phyloP scores from a whole-genome alignment of 2,797 vertebrate genomes.

The Ctenosaura bakeri region DNA sequence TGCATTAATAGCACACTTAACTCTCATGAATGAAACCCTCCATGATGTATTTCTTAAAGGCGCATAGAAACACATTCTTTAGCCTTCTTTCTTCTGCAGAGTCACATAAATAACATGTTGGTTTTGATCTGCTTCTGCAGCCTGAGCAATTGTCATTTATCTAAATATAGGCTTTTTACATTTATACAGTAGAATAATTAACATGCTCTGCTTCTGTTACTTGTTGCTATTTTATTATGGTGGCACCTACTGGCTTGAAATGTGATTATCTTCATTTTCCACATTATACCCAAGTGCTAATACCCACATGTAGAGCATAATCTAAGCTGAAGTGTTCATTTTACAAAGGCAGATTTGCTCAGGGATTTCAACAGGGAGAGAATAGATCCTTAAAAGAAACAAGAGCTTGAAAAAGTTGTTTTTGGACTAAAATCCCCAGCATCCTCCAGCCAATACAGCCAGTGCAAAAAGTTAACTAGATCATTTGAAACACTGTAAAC shows the following conservation, averaged over 20 bases:
- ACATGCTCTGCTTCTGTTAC: neutral
- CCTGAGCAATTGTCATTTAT: slow-evolving; percentile 15
- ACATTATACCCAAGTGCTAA: neutral
- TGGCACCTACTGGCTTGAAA: neutral
- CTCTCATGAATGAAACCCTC: slow-evolving; percentile 21
- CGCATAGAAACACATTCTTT: neutral
- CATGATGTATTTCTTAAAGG: slow-evolving; percentile 29
- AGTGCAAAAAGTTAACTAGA: too few species aligned
- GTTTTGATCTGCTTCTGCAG: neutral
- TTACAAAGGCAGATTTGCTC: neutral
- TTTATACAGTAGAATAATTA: slow-evolving; percentile 19
- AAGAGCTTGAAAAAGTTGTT: neutral
- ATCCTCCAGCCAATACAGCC: too few species aligned
- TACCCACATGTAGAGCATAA: neutral
- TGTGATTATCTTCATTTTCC: neutral
- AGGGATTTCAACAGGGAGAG: neutral
- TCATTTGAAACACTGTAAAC: neutral
- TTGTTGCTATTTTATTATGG: slow-evolving; percentile 20
- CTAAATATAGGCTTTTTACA: slow-evolving; percentile 14
- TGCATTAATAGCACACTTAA: slow-evolving; percentile 17
- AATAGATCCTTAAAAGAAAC: neutral
- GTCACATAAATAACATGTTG: neutral
- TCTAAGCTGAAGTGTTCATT: neutral
- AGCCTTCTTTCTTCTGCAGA: slow-evolving; percentile 3
- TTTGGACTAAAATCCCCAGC: too few species aligned